phyloP scores from a whole-genome alignment of 35 echinoderm and acorn worm genomes.

The Amphiura filiformis region DNA sequence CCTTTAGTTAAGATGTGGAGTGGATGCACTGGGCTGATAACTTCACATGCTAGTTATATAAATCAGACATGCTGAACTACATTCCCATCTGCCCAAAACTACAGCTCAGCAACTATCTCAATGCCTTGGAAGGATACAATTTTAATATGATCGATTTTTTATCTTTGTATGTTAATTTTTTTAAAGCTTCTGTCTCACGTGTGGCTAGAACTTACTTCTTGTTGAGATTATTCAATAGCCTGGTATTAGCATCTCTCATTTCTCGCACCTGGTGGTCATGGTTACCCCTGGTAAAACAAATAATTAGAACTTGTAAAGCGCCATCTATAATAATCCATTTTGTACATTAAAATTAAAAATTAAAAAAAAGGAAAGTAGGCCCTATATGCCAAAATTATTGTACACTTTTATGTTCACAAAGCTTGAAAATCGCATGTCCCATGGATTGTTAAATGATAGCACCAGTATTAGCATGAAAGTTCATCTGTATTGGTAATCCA shows the following conservation, averaged over 20 bases:
- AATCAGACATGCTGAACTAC: no score
- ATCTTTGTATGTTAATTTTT: neutral
- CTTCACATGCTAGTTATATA: no score
- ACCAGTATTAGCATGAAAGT: no score
- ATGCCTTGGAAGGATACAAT: no score
- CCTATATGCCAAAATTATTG: neutral
- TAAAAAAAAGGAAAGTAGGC: neutral
- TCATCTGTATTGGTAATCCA: no score
- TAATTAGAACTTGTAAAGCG: neutral
- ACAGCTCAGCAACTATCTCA: no score
- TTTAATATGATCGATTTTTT: no score
- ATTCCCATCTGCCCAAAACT: no score
- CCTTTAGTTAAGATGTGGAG: no score
- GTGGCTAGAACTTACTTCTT: neutral
- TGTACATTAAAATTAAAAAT: no score
- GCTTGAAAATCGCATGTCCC: neutral
- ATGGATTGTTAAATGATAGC: neutral
- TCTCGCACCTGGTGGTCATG: neutral
- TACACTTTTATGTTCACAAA: neutral
- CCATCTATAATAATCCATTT: no score
- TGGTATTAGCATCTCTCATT: neutral
- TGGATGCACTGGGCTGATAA: no score
- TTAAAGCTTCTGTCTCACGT: neutral
- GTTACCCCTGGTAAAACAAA: neutral
- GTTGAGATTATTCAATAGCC: neutral